A percentile compares a stretch with the other conserved stretches of the same genome.
Evolutionary conservation across 2,113 vertebrate species (phyloP).

Genomic region (Sclerurus mexicanus): DNA sequence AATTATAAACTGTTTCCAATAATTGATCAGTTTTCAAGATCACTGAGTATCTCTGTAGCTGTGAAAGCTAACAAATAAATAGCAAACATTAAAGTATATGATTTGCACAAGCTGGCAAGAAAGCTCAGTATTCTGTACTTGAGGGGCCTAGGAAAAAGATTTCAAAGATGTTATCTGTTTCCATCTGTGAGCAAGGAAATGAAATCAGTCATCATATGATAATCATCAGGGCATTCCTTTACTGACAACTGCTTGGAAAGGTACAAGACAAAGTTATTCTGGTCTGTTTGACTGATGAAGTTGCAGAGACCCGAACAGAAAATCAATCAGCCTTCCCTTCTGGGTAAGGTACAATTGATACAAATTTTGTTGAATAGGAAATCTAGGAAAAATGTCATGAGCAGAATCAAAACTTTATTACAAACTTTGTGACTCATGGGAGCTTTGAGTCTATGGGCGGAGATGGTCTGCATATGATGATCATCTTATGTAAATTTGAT

Average conservation of each 20-base stretch:
- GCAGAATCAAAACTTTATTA: neutral
- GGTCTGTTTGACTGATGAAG: conserved; percentile 3
- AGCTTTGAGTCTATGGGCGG: neutral
- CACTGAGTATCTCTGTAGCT: neutral
- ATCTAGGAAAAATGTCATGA: neutral
- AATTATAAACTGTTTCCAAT: neutral
- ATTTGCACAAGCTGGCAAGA: neutral
- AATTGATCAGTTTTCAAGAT: neutral
- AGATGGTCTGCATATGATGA: neutral
- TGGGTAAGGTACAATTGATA: neutral
- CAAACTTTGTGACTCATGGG: neutral
- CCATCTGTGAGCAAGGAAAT: neutral
- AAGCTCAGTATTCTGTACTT: neutral
- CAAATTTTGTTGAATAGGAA: neutral
- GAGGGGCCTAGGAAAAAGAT: neutral
- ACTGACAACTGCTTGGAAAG: neutral
- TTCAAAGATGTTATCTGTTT: neutral
- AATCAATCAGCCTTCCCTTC: neutral
- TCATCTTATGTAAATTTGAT: neutral
- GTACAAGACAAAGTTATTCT: neutral
- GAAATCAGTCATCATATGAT: neutral
- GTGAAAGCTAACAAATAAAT: neutral
- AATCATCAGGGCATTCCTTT: neutral
- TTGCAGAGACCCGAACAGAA: neutral
- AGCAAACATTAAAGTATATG: neutral